Percentiles rank a stretch among this genome's conserved stretches.
phyloP scores from a whole-genome alignment of 1,140 invertebrate species.

The Paraescarpia echinospica region DNA sequence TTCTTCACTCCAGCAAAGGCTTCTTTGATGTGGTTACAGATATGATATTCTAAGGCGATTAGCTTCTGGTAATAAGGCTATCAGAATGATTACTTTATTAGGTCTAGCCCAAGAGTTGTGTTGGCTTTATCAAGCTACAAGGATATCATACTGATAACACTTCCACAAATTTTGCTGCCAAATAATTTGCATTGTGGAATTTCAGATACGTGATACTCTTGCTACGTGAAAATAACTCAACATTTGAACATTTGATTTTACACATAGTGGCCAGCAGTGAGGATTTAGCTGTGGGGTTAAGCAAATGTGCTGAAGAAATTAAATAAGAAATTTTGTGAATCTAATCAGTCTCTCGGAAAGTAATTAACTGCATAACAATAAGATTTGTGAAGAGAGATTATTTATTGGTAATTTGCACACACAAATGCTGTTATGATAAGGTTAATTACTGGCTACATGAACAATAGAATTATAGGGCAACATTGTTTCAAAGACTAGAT shows the following conservation, averaged over 20 bases:
- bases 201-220: neutral
- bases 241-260: neutral
- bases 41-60: no score
- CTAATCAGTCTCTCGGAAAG: neutral
- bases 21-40: no score
- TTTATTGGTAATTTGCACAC: neutral
- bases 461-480: neutral
- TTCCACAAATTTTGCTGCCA: neutral
- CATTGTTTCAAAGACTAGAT: neutral
- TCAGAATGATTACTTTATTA: no score
- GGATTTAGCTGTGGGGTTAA: neutral
- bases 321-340: neutral
- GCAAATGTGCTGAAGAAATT: neutral
- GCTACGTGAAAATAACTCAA: neutral
- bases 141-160: neutral
- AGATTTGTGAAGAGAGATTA: neutral
- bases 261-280: neutral
- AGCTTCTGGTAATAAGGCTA: no score
- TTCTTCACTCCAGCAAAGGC: no score
- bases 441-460: neutral
- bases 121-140: neutral
- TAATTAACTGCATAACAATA: neutral
- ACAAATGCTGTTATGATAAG: neutral
- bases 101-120: neutral
- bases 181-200: neutral